Conservation (phyloP, 2,113 vertebrate species). For the Oreochromis aureus region DNA sequence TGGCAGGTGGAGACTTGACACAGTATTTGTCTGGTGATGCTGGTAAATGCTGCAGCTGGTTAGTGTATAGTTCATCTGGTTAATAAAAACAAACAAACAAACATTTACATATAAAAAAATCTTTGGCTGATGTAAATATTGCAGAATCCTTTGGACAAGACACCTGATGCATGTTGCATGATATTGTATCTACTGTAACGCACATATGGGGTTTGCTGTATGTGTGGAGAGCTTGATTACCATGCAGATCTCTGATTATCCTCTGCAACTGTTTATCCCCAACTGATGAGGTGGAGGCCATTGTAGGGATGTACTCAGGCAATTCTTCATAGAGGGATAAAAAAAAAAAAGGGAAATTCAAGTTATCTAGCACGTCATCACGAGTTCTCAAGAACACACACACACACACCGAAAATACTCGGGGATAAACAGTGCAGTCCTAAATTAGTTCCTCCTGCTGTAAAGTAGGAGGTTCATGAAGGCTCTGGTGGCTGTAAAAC, state of each 20-base stretch:
- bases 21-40: not conserved
- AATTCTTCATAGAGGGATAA: not conserved
- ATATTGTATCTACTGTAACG: not conserved
- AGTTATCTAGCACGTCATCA: not conserved
- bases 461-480: not conserved
- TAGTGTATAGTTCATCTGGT: not conserved
- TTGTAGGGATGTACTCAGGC: conserved; percentile 31
- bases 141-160: not conserved
- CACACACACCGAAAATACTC: not conserved
- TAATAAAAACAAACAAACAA: not conserved
- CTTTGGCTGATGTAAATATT: not conserved
- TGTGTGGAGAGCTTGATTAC: conserved; percentile 57
- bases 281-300: conserved; percentile 75
- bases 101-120: not conserved
- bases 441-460: not conserved
- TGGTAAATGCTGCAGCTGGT: not conserved
- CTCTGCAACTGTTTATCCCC: conserved; percentile 89
- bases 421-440: not conserved
- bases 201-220: not conserved
- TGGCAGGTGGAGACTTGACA: not conserved
- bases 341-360: not conserved
- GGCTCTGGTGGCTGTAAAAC: not conserved
- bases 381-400: not conserved
- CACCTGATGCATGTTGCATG: not conserved
- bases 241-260: conserved; percentile 89